phyloP scores from a whole-genome alignment of 2,113 vertebrate genomes.

The Chaetodon trifascialis region DNA sequence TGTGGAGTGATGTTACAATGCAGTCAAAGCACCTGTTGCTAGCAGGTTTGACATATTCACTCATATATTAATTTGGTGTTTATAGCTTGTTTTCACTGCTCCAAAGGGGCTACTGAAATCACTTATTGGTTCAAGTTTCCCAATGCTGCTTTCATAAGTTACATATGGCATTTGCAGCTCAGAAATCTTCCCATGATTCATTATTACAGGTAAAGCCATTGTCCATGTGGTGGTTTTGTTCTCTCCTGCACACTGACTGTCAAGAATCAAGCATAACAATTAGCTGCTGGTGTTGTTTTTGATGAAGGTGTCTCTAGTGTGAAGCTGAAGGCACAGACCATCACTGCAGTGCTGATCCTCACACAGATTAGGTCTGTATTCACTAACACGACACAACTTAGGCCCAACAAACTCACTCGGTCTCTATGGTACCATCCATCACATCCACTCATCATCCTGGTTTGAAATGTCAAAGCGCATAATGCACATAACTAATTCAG shows the following conservation, averaged over 20 bases:
- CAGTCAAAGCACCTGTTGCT: neutral
- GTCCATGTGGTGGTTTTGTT: neutral
- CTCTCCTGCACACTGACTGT: neutral
- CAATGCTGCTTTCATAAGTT: no score
- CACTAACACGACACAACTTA: neutral
- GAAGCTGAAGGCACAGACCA: neutral
- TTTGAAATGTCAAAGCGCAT: constrained; percentile 38
- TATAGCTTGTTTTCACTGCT: neutral
- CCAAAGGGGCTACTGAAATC: neutral
- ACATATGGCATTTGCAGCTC: neutral
- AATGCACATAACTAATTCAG: constrained; percentile 28
- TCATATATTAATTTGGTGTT: neutral
- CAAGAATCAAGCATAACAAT: neutral
- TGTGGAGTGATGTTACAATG: neutral
- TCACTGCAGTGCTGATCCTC: neutral
- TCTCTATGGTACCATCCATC: constrained; percentile 24
- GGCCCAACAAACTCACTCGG: neutral
- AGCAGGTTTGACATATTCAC: neutral
- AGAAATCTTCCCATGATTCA: neutral
- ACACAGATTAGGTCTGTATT: neutral
- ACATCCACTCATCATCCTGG: neutral
- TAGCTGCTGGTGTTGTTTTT: neutral
- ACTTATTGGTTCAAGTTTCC: no score
- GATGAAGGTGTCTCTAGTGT: neutral
- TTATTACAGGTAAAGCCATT: neutral